These are phyloP conservation scores for Diacarnus erythraeanus DNA, from an alignment of 37 sponge, comb jelly and placozoan genomes.

Conservation along the genomic window DNA sequence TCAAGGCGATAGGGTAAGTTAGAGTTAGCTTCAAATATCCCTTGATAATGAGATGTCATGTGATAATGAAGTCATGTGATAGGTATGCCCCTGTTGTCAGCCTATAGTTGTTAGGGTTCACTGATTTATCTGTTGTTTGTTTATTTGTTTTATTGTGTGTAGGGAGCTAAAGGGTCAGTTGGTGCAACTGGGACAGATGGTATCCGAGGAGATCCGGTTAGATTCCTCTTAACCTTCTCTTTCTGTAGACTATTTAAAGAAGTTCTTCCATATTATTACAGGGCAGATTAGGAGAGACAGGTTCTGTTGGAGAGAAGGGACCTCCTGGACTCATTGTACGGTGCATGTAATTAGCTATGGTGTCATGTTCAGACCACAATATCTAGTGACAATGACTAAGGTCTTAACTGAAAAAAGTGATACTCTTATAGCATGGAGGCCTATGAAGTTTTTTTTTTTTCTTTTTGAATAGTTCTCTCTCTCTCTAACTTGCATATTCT, in stretches of 20 bases:
- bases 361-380: too few relatives aligned
- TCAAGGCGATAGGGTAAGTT: conserved; percentile 27
- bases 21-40: too few relatives aligned
- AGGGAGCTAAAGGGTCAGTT: conserved; percentile 60
- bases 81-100: too few relatives aligned
- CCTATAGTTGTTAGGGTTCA: too few relatives aligned
- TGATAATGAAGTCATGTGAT: too few relatives aligned
- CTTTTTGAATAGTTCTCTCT: too few relatives aligned
- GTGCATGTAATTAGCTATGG: neutral
- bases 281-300: conserved; percentile 48
- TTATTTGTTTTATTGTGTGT: neutral
- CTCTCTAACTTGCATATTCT: too few relatives aligned
- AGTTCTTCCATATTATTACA: neutral
- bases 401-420: too few relatives aligned
- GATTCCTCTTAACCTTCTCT: conserved; percentile 1
- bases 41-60: too few relatives aligned
- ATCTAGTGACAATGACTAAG: too few relatives aligned
- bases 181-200: conserved; percentile 54
- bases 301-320: conserved; percentile 44
- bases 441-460: too few relatives aligned
- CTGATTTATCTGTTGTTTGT: neutral
- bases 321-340: conserved; percentile 44
- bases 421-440: too few relatives aligned
- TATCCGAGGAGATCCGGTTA: conserved; percentile 60
- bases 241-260: neutral